Percentiles rank a stretch among this genome's conserved stretches.
Evolutionary conservation across 2,113 vertebrate genomes (phyloP).

Genomic region (Carassius carassius): DNA sequence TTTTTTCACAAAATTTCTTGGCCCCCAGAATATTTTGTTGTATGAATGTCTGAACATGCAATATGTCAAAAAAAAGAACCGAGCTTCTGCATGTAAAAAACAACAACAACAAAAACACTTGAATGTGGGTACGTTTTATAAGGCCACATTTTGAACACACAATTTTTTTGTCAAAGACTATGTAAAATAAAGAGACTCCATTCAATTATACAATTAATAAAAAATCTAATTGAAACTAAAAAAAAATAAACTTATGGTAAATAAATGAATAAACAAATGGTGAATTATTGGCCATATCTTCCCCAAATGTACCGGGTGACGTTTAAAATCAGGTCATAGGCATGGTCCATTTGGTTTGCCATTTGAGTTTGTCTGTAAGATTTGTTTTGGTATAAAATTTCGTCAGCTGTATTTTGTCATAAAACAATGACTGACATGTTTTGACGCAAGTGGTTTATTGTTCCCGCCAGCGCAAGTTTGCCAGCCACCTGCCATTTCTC

Average conservation of each 20-base stretch:
- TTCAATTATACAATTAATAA: neutral
- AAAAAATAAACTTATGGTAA: neutral
- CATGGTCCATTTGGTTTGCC: constrained; percentile 13
- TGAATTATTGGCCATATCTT: neutral
- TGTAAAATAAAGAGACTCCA: neutral
- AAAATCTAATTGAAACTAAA: neutral
- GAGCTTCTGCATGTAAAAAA: no score
- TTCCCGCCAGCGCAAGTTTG: constrained; percentile 25
- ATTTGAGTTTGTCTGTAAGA: neutral
- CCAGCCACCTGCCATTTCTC: constrained; percentile 44
- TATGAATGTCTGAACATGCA: no score
- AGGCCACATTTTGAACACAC: neutral
- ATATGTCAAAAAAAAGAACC: no score
- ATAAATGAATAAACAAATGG: no score
- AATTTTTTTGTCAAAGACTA: no score
- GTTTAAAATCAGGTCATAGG: neutral
- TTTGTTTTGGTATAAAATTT: constrained; percentile 20
- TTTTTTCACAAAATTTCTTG: no score
- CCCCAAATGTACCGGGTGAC: neutral
- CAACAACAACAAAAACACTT: neutral
- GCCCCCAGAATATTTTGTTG: no score
- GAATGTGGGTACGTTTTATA: neutral
- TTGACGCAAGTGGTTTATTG: constrained; percentile 30
- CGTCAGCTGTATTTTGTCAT: constrained; percentile 12
- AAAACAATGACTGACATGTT: constrained; percentile 36